These are phyloP conservation scores for Chelmon rostratus DNA, from an alignment of 2,797 vertebrate species.

Conservation along the genomic window DNA sequence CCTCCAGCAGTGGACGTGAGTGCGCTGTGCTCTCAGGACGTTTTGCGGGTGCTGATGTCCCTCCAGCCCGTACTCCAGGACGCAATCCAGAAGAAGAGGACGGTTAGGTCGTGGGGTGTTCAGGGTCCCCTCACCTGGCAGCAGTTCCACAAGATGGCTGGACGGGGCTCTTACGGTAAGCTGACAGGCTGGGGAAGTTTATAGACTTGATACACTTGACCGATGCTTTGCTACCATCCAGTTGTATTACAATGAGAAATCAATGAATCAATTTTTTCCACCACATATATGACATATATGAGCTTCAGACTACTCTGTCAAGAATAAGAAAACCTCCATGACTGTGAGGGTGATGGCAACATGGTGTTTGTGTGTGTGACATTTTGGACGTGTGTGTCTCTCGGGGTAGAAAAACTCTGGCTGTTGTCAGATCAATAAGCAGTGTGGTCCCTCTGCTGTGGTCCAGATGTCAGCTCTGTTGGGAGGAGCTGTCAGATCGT, in stretches of 20 bases:
- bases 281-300: too few species aligned
- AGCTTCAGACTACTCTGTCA: not conserved
- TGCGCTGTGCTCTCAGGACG: conserved; percentile 97
- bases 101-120: conserved; percentile 97
- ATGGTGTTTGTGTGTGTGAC: conserved; percentile 16
- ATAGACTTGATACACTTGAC: not conserved
- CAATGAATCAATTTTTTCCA: not conserved
- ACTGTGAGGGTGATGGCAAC: not conserved
- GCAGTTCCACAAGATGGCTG: conserved; percentile 99
- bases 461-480: conserved; percentile 68
- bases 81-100: conserved; percentile 98
- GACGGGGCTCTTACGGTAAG: conserved; percentile 97
- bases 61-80: conserved; percentile 98
- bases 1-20: conserved; percentile 90
- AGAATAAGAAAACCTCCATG: not conserved
- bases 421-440: conserved; percentile 59
- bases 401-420: conserved; percentile 25
- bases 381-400: conserved; percentile 43
- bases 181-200: not conserved
- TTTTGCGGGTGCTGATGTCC: conserved; percentile 95
- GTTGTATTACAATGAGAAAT: not conserved
- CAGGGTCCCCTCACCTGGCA: conserved; percentile 99
- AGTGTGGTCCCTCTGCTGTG: conserved; percentile 43
- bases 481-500: conserved; percentile 56
- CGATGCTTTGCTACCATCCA: not conserved